These are phyloP conservation scores for Shinisaurus crocodilurus DNA, from an alignment of 2,113 vertebrate species.

Conservation along the genomic window DNA sequence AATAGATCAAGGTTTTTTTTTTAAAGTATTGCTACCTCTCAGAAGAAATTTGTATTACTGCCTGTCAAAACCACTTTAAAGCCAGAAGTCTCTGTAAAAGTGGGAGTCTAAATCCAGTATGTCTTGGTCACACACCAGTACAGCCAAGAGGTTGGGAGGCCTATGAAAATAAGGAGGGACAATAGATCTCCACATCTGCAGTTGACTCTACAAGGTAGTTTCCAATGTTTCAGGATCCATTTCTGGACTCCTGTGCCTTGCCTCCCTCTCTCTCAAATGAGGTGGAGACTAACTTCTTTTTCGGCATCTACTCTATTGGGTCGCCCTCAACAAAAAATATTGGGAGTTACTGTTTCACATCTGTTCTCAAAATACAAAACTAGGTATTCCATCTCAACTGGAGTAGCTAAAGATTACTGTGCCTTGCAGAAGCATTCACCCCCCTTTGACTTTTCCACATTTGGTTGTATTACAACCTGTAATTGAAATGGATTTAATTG, in stretches of 20 bases:
- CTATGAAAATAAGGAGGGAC: background rate
- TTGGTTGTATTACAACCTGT: no score
- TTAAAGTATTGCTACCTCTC: background rate
- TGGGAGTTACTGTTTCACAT: background rate
- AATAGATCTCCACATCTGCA: no score
- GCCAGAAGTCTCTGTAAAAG: background rate
- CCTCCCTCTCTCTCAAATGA: background rate
- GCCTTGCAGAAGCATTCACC: no score
- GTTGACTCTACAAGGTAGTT: background rate
- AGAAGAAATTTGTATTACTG: background rate
- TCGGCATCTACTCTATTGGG: background rate
- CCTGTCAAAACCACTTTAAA: background rate
- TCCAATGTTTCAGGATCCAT: background rate
- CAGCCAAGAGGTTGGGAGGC: background rate
- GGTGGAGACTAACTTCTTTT: background rate
- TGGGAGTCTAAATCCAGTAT: background rate
- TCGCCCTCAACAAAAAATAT: background rate
- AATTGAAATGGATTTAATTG: no score
- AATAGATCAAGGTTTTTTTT: background rate
- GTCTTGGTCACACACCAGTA: background rate
- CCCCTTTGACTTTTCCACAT: no score
- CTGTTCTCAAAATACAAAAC: background rate
- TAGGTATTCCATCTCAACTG: background rate
- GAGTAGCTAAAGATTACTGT: background rate
- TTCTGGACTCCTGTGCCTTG: background rate